These are phyloP conservation scores for Rhineura floridana DNA, from an alignment of 2,113 vertebrate species.

Conservation along the genomic window DNA sequence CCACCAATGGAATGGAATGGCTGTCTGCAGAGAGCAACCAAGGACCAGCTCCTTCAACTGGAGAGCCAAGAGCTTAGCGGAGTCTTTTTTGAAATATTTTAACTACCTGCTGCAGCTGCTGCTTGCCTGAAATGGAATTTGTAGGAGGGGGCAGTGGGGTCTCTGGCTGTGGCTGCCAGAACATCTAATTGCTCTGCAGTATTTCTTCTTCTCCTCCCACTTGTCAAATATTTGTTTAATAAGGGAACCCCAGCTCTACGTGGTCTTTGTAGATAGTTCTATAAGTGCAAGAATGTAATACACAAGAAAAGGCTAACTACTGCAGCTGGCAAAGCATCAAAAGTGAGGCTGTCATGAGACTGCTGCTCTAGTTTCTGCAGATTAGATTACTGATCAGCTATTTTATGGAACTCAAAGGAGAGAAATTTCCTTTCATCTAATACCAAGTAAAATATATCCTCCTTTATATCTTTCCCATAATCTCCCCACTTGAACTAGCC, in stretches of 20 bases:
- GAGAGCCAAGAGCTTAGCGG: too few relatives aligned
- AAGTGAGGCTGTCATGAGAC: rapidly evolving
- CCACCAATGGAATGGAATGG: neutral
- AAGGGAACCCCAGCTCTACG: conserved; percentile 32
- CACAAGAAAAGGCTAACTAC: neutral
- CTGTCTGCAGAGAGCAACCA: neutral
- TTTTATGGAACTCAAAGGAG: neutral
- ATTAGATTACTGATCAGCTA: neutral
- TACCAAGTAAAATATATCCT: neutral
- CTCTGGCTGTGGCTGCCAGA: neutral
- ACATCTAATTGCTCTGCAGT: neutral
- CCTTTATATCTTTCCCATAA: neutral
- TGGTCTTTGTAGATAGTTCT: neutral
- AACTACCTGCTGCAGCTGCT: neutral
- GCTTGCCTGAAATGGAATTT: neutral
- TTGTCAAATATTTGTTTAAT: conserved; percentile 28
- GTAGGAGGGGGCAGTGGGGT: neutral
- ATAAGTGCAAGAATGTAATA: conserved; percentile 19
- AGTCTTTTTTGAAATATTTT: neutral
- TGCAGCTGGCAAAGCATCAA: neutral
- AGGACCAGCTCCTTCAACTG: neutral
- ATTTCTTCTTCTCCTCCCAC: neutral
- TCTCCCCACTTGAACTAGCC: neutral
- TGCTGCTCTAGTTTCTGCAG: neutral
- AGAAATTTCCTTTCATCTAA: neutral